Evolutionary conservation across 2,113 vertebrate genomes (phyloP).

Genomic region (Myiozetetes cayanensis): DNA sequence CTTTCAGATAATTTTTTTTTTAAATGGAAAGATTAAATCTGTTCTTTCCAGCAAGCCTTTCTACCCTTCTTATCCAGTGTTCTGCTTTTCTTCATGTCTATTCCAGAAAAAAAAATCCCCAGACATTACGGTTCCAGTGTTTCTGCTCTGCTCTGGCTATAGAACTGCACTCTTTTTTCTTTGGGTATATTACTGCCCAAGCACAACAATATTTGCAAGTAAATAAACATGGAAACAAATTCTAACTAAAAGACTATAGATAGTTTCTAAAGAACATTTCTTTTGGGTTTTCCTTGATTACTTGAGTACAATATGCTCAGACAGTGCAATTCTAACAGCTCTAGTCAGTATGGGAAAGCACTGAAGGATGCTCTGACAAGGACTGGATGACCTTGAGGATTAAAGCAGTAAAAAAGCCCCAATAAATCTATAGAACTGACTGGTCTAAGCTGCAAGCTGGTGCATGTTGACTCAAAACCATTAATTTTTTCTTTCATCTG

Average conservation of each 20-base stretch:
- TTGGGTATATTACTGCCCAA: background rate
- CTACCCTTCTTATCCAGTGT: background rate
- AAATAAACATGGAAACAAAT: background rate
- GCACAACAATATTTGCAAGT: background rate
- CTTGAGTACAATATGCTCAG: background rate
- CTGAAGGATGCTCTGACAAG: background rate
- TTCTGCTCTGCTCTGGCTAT: background rate
- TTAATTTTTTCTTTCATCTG: background rate
- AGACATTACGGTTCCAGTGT: background rate
- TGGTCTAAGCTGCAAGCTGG: background rate
- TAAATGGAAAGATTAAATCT: background rate
- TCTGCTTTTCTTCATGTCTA: background rate
- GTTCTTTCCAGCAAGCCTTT: background rate
- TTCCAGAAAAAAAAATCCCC: background rate
- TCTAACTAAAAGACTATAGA: background rate
- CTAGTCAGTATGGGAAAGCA: background rate
- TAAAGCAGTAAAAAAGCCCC: background rate
- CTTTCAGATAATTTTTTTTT: background rate
- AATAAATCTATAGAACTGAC: background rate
- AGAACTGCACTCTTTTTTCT: background rate
- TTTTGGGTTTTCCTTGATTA: background rate
- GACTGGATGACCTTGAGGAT: background rate
- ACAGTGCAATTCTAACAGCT: background rate
- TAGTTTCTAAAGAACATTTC: background rate
- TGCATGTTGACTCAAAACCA: background rate